Percentiles rank a stretch among this genome's conserved stretches.
Conservation (phyloP, 2,113 vertebrate species). For the Crotalus horridus region DNA sequence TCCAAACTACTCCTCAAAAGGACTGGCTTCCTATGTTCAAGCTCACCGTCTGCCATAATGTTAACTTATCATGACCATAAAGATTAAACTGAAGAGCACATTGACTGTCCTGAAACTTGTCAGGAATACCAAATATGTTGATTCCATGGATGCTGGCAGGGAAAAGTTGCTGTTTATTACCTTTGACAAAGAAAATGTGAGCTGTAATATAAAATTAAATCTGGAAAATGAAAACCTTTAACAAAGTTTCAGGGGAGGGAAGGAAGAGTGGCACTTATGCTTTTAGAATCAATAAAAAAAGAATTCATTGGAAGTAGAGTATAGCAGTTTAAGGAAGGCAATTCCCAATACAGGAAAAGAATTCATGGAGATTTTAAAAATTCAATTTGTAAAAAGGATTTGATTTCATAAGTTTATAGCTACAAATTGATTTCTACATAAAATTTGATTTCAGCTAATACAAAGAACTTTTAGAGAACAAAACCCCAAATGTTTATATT, state of each 20-base stretch:
- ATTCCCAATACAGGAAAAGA: conserved; percentile 5
- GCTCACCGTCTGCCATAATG: neutral
- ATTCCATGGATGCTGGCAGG: neutral
- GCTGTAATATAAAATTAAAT: neutral
- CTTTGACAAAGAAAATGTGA: neutral
- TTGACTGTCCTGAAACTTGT: neutral
- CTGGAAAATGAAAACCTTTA: neutral
- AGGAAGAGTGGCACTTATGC: neutral
- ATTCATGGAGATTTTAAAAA: conserved; percentile 45
- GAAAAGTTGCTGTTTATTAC: neutral
- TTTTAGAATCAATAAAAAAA: neutral
- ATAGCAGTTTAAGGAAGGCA: conserved; percentile 25
- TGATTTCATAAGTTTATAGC: conserved; percentile 29
- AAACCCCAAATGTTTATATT: conserved; percentile 2
- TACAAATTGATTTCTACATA: conserved; percentile 36
- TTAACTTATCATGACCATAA: neutral
- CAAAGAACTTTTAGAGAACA: conserved; percentile 14
- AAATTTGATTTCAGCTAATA: conserved; percentile 53
- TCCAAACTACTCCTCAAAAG: neutral
- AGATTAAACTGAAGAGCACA: neutral
- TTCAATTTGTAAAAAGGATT: conserved; percentile 50
- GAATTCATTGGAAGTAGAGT: neutral
- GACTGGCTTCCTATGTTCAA: neutral
- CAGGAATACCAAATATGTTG: neutral
- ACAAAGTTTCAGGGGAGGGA: neutral